Percentiles rank a stretch among this genome's conserved stretches.
Evolutionary conservation across 37 sponge, comb jelly and placozoan genomes (phyloP).

Genomic region (Eunapius fragilis): DNA sequence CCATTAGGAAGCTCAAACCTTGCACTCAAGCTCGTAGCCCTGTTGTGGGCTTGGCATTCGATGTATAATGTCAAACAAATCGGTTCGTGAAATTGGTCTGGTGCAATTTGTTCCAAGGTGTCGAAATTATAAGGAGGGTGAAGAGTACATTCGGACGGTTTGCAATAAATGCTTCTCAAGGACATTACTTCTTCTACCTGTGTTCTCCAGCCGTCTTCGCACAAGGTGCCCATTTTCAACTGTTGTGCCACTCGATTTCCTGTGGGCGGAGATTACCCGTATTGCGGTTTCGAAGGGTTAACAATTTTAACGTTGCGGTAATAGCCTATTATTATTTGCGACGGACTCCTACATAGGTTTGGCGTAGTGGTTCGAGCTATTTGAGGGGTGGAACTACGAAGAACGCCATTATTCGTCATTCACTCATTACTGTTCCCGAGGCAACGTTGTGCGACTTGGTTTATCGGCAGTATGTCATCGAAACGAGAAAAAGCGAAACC

Average conservation of each 20-base stretch:
- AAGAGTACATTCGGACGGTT: background rate
- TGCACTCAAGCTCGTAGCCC: background rate
- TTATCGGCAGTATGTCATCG: background rate
- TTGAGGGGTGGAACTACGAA: background rate
- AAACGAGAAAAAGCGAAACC: background rate
- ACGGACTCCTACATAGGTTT: background rate
- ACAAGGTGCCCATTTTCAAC: background rate
- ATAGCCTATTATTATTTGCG: constrained; percentile 1
- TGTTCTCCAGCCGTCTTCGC: constrained; percentile 6
- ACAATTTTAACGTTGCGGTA: background rate
- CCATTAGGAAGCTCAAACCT: background rate
- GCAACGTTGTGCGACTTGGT: background rate
- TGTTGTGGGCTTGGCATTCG: background rate
- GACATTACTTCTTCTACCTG: constrained; percentile 9
- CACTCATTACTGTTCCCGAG: background rate
- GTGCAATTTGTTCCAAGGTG: background rate
- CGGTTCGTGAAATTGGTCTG: background rate
- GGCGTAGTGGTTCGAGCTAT: background rate
- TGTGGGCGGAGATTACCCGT: background rate
- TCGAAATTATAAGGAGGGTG: background rate
- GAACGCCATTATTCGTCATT: background rate
- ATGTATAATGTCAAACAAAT: background rate
- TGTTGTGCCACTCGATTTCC: background rate
- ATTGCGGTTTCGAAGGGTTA: background rate
- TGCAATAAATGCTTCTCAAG: constrained; percentile 17